These are phyloP conservation scores for Drosophila koepferae DNA, from an alignment of 2,888 invertebrate species.

Conservation along the genomic window DNA sequence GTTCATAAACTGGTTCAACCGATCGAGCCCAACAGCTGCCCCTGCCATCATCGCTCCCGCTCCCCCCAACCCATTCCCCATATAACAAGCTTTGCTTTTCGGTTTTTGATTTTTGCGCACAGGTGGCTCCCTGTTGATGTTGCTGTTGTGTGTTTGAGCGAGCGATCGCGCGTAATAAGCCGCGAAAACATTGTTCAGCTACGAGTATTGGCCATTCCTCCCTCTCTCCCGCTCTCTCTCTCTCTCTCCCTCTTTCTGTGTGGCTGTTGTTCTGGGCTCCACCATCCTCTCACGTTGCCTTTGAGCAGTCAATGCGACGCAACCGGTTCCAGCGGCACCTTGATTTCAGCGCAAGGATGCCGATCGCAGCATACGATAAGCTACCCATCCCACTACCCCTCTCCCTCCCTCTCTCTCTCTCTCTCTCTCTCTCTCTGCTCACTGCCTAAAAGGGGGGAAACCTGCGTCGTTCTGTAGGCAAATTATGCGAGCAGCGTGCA, in stretches of 20 bases:
- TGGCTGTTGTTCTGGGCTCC: too few relatives aligned
- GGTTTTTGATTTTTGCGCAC: slow-evolving; percentile 77
- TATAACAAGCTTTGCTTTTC: slow-evolving; percentile 77
- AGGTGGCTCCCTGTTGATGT: slow-evolving; percentile 61
- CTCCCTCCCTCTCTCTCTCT: neutral
- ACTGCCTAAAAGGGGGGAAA: slow-evolving; percentile 13
- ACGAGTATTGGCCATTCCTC: slow-evolving; percentile 56
- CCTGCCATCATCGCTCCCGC: slow-evolving; percentile 8
- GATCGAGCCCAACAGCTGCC: slow-evolving; percentile 20
- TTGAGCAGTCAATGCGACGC: slow-evolving; percentile 40
- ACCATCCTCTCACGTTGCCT: neutral
- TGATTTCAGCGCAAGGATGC: slow-evolving; percentile 65
- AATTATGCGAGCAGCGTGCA: slow-evolving; percentile 49
- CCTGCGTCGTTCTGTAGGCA: slow-evolving; percentile 51
- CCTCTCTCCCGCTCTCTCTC: neutral
- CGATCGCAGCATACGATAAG: slow-evolving; percentile 49
- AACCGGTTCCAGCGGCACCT: slow-evolving; percentile 72
- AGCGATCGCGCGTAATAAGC: slow-evolving; percentile 80
- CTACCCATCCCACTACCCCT: neutral
- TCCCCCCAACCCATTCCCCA: slow-evolving; percentile 5
- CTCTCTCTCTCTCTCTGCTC: neutral
- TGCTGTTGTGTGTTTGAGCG: slow-evolving; percentile 37
- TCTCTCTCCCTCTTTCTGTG: too few relatives aligned
- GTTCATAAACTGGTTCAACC: slow-evolving; percentile 70
- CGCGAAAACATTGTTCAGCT: slow-evolving; percentile 82